phyloP scores from a whole-genome alignment of 2,113 vertebrate species.

The Empidonax traillii region DNA sequence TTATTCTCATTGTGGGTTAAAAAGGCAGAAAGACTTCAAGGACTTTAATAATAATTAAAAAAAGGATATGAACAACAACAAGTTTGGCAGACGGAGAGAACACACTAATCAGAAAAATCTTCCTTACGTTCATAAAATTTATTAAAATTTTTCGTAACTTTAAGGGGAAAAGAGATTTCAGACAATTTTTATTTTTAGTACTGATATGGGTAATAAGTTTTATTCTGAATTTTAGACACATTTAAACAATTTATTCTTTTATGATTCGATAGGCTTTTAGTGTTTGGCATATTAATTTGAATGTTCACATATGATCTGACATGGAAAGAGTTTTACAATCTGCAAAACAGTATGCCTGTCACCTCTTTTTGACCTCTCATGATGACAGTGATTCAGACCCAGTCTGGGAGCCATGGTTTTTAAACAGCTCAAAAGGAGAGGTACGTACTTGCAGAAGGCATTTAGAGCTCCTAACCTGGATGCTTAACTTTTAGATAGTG shows the following conservation, averaged over 20 bases:
- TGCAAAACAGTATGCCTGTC: background rate
- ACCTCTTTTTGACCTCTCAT: background rate
- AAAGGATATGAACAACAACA: background rate
- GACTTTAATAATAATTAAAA: background rate
- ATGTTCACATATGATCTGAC: background rate
- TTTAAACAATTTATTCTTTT: background rate
- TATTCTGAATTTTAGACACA: background rate
- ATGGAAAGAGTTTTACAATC: background rate
- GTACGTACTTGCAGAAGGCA: background rate
- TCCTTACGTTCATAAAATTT: background rate
- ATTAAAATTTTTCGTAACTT: background rate
- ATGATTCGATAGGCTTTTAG: background rate
- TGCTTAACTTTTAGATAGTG: background rate
- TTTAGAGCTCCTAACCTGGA: background rate
- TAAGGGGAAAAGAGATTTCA: background rate
- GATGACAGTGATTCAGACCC: background rate
- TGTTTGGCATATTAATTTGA: background rate
- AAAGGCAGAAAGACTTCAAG: background rate
- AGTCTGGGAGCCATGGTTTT: background rate
- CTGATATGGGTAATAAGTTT: background rate
- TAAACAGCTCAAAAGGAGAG: background rate
- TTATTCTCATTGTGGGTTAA: background rate
- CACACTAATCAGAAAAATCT: background rate
- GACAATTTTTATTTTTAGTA: background rate
- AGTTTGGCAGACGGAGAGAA: background rate